These are phyloP conservation scores for Micrasema longulum DNA, from an alignment of 1,140 invertebrate genomes.

Conservation along the genomic window DNA sequence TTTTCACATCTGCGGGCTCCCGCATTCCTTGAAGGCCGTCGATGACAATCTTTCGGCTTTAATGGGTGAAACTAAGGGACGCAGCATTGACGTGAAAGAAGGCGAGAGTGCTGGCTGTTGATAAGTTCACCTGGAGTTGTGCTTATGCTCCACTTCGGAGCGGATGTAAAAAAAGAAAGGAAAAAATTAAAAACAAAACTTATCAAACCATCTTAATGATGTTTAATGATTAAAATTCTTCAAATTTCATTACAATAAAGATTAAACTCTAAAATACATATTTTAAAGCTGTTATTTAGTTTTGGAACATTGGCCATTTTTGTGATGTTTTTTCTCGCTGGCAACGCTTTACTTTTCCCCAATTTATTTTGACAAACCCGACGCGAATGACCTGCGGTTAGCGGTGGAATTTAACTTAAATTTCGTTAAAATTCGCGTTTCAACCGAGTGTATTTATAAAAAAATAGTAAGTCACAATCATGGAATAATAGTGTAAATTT, in stretches of 20 bases:
- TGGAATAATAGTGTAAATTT: constrained; percentile 3
- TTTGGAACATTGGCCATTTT: not conserved
- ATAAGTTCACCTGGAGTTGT: no score
- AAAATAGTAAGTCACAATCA: constrained; percentile 36
- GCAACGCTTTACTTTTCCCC: constrained; percentile 24
- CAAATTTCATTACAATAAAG: not conserved
- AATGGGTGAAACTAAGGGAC: no score
- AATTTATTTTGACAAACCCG: constrained; percentile 46
- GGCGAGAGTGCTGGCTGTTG: no score
- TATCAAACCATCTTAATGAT: not conserved
- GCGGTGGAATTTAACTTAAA: constrained; percentile 20
- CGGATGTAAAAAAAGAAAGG: not conserved
- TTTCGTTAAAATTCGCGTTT: constrained; percentile 12
- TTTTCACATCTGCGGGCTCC: no score
- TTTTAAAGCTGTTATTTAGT: constrained; percentile 11
- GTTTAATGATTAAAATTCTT: not conserved
- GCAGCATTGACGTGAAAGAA: no score
- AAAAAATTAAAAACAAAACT: not conserved
- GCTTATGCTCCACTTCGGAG: no score
- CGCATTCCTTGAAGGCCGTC: no score
- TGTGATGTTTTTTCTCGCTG: constrained; percentile 2
- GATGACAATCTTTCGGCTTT: no score
- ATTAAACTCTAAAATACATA: not conserved
- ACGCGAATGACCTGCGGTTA: constrained; percentile 19
- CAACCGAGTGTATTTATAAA: constrained; percentile 6